Evolutionary conservation across 2,113 vertebrate species (phyloP).

Genomic region (Xerus inauris): DNA sequence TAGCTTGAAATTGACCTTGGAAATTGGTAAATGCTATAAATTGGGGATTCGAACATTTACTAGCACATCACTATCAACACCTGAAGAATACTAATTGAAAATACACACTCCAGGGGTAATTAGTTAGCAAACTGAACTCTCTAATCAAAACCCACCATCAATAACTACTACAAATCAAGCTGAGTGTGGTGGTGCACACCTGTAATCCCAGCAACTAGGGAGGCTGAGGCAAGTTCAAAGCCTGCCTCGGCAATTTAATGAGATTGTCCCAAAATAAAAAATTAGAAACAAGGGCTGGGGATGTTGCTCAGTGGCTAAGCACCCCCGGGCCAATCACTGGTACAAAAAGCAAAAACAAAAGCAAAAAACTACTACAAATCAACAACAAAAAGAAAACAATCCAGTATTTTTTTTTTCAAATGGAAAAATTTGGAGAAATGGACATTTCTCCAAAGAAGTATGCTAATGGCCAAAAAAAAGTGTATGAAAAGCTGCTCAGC

Average conservation of each 20-base stretch:
- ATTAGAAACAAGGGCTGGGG: too few relatives aligned
- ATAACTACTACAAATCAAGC: background rate
- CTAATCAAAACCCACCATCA: conserved; percentile 33
- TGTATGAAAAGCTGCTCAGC: background rate
- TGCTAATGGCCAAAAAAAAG: background rate
- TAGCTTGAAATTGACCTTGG: conserved; percentile 21
- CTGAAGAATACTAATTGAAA: conserved; percentile 44
- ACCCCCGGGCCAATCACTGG: too few relatives aligned
- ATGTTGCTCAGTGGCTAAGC: too few relatives aligned
- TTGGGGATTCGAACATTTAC: conserved; percentile 21
- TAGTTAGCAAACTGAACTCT: conserved; percentile 36
- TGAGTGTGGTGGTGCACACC: too few relatives aligned
- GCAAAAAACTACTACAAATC: background rate
- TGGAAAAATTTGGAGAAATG: conserved; percentile 22
- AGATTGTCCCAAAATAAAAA: too few relatives aligned
- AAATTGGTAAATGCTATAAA: background rate
- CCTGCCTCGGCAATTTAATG: too few relatives aligned
- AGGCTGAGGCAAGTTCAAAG: too few relatives aligned
- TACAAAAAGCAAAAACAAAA: background rate
- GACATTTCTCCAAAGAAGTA: conserved; percentile 1
- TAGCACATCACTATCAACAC: background rate
- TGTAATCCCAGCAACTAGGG: too few relatives aligned
- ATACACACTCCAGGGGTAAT: background rate
- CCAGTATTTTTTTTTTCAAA: background rate
- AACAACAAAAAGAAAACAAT: conserved; percentile 1